phyloP scores from a whole-genome alignment of 1,140 invertebrate species.

The Aphelenchoides besseyi region DNA sequence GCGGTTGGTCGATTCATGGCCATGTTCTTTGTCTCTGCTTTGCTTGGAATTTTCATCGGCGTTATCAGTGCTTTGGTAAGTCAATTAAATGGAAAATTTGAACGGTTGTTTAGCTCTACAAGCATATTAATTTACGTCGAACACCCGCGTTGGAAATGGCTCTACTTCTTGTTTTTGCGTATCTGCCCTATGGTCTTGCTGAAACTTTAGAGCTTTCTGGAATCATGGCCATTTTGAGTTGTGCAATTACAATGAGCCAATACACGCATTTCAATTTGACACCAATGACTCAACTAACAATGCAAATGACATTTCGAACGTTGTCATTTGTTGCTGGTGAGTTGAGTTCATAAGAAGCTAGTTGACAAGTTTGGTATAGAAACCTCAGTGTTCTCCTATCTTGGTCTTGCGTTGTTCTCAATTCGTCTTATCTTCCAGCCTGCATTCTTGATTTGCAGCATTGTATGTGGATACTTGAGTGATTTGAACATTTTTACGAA shows the following conservation, averaged over 20 bases:
- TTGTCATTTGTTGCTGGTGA: constrained; percentile 84
- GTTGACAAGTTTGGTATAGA: constrained; percentile 66
- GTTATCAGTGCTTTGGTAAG: constrained; percentile 82
- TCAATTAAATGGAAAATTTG: constrained; percentile 48
- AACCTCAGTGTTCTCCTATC: constrained; percentile 98
- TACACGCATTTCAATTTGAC: constrained; percentile 98
- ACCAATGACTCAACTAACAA: constrained; percentile 95
- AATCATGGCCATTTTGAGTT: constrained; percentile 98
- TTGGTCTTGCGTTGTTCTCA: constrained; percentile 93
- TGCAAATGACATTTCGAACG: constrained; percentile 97
- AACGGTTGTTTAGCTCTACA: constrained; percentile 68
- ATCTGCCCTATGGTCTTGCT: constrained; percentile 92
- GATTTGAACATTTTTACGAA: constrained; percentile 27
- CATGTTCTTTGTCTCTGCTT: constrained; percentile 97
- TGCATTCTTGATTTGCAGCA: constrained; percentile 83
- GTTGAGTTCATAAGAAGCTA: constrained; percentile 9
- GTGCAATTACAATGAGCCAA: constrained; percentile 98
- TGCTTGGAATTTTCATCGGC: constrained; percentile 91
- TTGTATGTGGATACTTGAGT: constrained; percentile 67
- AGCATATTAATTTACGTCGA: constrained; percentile 91
- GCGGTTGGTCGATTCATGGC: constrained; percentile 84
- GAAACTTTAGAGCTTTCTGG: constrained; percentile 93
- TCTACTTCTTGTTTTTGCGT: constrained; percentile 95
- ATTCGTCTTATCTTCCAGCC: constrained; percentile 76
- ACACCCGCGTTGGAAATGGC: constrained; percentile 97